Evolutionary conservation across 2,797 vertebrate species (phyloP).

Genomic region (Jordanella pulchra): DNA sequence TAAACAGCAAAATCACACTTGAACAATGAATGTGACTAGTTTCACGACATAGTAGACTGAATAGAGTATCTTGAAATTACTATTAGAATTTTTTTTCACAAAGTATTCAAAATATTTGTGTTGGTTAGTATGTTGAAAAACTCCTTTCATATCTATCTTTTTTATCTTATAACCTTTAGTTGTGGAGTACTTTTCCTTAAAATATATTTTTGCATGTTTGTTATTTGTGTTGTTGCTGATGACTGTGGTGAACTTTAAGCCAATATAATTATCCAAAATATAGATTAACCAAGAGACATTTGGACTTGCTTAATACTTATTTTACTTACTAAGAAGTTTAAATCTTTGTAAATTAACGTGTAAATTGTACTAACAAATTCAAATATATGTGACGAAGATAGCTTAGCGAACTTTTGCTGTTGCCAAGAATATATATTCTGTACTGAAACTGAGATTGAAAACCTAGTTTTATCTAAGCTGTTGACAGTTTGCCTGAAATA

Average conservation of each 20-base stretch:
- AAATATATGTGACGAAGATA: neutral
- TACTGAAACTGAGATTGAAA: neutral
- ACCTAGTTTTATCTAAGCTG: conserved; percentile 26
- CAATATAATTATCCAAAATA: neutral
- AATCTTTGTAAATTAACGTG: neutral
- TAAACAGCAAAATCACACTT: neutral
- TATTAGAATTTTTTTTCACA: neutral
- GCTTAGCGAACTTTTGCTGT: neutral
- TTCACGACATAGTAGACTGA: neutral
- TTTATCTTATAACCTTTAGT: neutral
- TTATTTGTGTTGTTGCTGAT: neutral
- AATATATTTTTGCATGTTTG: neutral
- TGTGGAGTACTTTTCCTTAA: neutral
- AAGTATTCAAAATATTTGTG: neutral
- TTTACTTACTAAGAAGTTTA: neutral
- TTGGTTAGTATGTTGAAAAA: neutral
- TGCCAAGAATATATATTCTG: neutral
- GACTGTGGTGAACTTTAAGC: neutral
- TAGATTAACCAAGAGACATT: neutral
- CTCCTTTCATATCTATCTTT: neutral
- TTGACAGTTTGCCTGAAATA: conserved; percentile 59
- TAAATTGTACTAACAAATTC: neutral
- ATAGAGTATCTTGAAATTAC: neutral
- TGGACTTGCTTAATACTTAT: neutral
- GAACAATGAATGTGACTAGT: neutral